A percentile compares a stretch with the other conserved stretches of the same genome.
phyloP scores from a whole-genome alignment of 2,113 vertebrate genomes.

The Anhinga rufa region DNA sequence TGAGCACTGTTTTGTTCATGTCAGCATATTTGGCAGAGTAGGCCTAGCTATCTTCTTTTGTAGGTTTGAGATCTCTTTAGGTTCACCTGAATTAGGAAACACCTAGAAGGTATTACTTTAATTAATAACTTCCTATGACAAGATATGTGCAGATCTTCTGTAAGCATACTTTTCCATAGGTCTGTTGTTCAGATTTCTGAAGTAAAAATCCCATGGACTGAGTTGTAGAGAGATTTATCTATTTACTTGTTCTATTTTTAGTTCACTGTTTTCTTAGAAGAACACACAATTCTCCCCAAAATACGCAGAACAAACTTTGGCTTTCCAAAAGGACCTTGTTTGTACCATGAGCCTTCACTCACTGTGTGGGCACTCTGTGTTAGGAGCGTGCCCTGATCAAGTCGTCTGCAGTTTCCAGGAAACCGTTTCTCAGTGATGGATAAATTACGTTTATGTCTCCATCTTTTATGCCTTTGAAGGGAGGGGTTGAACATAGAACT shows the following conservation, averaged over 20 bases:
- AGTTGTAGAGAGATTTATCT: neutral
- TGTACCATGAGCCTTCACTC: neutral
- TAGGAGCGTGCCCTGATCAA: neutral
- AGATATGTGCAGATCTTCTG: neutral
- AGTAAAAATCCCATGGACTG: neutral
- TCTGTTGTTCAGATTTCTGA: neutral
- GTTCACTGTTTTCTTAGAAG: neutral
- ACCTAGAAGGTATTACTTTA: neutral
- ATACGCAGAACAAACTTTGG: neutral
- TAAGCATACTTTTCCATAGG: neutral
- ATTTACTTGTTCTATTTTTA: neutral
- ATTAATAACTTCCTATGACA: neutral
- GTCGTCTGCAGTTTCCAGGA: neutral
- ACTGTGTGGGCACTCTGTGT: accelerated
- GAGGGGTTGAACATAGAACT: neutral
- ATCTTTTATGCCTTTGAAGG: neutral
- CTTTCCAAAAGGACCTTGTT: neutral
- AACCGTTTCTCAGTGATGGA: neutral
- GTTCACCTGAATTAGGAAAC: neutral
- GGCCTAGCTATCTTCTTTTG: neutral
- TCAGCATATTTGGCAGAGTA: neutral
- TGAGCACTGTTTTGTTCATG: neutral
- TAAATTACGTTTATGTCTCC: neutral
- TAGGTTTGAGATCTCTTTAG: neutral
- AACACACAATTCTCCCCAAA: neutral